Evolutionary conservation across 1,140 invertebrate genomes (phyloP).

Genomic region (Leptonema lineaticorne): DNA sequence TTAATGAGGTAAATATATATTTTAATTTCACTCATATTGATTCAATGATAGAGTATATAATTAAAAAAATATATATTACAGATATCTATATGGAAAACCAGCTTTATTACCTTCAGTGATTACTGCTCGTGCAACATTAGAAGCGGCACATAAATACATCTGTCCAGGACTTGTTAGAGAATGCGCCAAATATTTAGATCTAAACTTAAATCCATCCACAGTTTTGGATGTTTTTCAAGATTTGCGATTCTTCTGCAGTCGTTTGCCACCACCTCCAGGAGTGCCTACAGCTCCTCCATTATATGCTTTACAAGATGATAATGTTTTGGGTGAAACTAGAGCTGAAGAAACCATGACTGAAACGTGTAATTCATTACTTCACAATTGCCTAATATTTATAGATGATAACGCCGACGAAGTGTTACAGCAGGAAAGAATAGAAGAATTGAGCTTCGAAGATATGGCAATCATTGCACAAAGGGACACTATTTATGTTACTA

Average conservation of each 20-base stretch:
- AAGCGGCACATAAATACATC: constrained; percentile 69
- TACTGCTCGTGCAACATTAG: constrained; percentile 64
- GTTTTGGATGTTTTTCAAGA: constrained; percentile 51
- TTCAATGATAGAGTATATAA: not conserved
- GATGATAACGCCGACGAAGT: constrained; percentile 63
- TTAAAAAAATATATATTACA: constrained; percentile 40
- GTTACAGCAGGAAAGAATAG: constrained; percentile 64
- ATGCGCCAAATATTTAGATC: constrained; percentile 62
- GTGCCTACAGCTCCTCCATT: constrained; percentile 44
- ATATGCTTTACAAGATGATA: constrained; percentile 3
- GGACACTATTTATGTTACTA: constrained; percentile 59
- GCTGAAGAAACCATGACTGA: constrained; percentile 49
- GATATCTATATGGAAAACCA: constrained; percentile 64
- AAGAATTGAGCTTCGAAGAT: constrained; percentile 63
- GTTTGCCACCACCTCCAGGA: constrained; percentile 50
- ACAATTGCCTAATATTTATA: constrained; percentile 62
- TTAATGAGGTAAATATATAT: constrained; percentile 52
- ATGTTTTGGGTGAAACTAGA: constrained; percentile 46
- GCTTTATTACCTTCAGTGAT: constrained; percentile 63
- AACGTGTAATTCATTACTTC: constrained; percentile 60
- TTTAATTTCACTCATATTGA: not conserved
- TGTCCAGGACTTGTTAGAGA: constrained; percentile 62
- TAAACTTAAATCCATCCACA: constrained; percentile 35
- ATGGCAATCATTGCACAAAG: constrained; percentile 62
- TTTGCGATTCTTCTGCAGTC: constrained; percentile 51